A percentile compares a stretch with the other conserved stretches of the same genome.
Evolutionary conservation across 2,797 vertebrate species (phyloP).

Genomic region (Cryptoprocta ferox): DNA sequence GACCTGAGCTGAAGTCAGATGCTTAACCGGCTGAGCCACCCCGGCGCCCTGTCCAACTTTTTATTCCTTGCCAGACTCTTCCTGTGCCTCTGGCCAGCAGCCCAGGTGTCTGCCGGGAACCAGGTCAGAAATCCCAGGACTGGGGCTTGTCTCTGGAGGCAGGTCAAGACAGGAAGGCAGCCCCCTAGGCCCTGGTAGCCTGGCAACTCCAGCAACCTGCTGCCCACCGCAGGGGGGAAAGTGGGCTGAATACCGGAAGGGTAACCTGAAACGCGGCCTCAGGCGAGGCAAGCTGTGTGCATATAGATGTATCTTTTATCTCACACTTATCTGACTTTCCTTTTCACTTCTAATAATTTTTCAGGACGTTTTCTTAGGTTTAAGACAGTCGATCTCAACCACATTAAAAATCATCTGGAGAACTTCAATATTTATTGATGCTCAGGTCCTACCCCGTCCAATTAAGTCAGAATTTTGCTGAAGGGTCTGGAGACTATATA

Average conservation of each 20-base stretch:
- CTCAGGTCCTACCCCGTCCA: background rate
- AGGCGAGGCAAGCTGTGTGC: background rate
- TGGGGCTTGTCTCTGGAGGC: too few relatives aligned
- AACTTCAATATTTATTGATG: slow-evolving; percentile 15
- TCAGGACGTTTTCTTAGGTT: background rate
- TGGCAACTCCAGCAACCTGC: background rate
- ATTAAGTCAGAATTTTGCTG: slow-evolving; percentile 3
- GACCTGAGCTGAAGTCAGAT: too few relatives aligned
- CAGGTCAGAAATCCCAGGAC: background rate
- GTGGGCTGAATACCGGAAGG: background rate
- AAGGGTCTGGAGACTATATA: background rate
- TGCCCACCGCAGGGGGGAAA: background rate
- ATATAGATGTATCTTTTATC: background rate
- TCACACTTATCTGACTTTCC: background rate
- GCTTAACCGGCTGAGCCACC: too few relatives aligned
- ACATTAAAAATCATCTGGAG: background rate
- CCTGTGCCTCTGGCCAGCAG: background rate
- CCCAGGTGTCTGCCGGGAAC: background rate
- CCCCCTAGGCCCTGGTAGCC: background rate
- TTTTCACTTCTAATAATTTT: background rate
- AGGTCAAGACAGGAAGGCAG: background rate
- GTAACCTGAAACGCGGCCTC: background rate
- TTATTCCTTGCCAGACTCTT: background rate
- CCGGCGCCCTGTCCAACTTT: background rate
- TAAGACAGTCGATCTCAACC: background rate